These are phyloP conservation scores for Drosophila subpulchrella DNA, from an alignment of 1,140 invertebrate genomes.

Conservation along the genomic window DNA sequence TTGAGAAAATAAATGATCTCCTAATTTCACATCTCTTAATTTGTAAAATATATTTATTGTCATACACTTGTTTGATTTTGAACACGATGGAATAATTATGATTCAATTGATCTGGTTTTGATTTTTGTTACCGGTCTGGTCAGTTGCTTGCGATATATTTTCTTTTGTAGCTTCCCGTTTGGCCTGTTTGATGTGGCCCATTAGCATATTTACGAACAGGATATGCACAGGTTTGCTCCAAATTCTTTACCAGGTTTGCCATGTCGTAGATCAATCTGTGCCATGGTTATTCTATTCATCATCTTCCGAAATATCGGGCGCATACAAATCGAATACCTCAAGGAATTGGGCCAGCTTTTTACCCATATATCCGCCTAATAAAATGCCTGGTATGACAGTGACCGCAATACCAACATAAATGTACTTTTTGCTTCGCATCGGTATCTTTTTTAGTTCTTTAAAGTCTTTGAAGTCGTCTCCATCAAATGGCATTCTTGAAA, in stretches of 20 bases:
- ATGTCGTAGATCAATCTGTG: slow-evolving; percentile 5
- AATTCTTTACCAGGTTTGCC: slow-evolving; percentile 10
- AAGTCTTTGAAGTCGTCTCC: not conserved
- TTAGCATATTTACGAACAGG: slow-evolving; percentile 47
- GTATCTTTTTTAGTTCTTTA: slow-evolving; percentile 9
- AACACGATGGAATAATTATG: not conserved
- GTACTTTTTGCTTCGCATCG: not conserved
- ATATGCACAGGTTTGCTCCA: slow-evolving; percentile 26
- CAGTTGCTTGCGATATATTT: not conserved
- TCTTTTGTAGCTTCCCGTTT: slow-evolving; percentile 28
- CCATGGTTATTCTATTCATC: slow-evolving; percentile 33
- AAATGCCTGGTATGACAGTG: slow-evolving; percentile 42
- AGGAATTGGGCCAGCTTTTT: slow-evolving; percentile 51
- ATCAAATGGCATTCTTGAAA: slow-evolving; percentile 8
- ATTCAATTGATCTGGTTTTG: slow-evolving; percentile 6
- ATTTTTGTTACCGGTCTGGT: slow-evolving; percentile 11
- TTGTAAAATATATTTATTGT: too few species aligned
- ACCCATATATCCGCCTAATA: slow-evolving; percentile 35
- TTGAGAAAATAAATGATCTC: not conserved
- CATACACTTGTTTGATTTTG: not conserved
- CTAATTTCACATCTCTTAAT: not conserved
- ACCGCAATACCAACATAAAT: slow-evolving; percentile 1
- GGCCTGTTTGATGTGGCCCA: slow-evolving; percentile 23
- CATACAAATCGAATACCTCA: slow-evolving; percentile 38
- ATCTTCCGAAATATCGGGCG: slow-evolving; percentile 29